Base-by-base conservation (phyloP, 2,113 vertebrate species). In the Phrynocephalus versicolor region DNA sequence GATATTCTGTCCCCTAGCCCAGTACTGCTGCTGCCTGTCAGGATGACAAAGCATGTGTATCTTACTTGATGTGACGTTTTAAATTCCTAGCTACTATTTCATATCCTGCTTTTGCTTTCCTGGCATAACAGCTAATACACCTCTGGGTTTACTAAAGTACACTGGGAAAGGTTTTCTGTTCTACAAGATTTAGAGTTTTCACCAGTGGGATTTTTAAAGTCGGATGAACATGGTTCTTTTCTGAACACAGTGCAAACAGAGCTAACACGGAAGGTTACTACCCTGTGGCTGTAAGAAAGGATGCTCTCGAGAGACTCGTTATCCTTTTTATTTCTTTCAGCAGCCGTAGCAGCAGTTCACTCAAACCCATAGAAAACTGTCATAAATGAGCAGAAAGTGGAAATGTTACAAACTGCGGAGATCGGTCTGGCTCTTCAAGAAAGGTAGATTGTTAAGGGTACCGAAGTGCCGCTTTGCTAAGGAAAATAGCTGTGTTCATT, bases 91-190 rank as follows among this genome's bases (percentile, higher is more conserved):
- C 93, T 86, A 69, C 83, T 33, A 69, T 80, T 72, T 84, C 21
- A 73, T 93, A 81, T 1, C 57, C 37, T 39, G 19, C 37, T 18
- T 41, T 83, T 74, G 37, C 57, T 27, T 74, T 83, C 74, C 27
- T 25, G 19, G 18, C 58, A 62, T 45, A 6, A 62, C n/a, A 86
- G 25, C 87, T 79, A 91, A 91, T 90, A 92, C 94, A 62, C 69
- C 90, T 86, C 92, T 93, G 91, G 88, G 93, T 91, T 95, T 92
- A 78, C 84, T 89, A 92, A 71, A 3, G 60, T 81, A 84, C 35
- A 73, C 84, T 67, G 74, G 80, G 81, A 87, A 79, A 85, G 87
- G 60, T 75, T 89, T 91, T 93, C 75, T 51, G 89, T 79, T 89
- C 89, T 91, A 37, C 18, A 62, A 88, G 60, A 45, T 79, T 90